Conservation (phyloP, 2,113 vertebrate genomes). For the Ochotona princeps region DNA sequence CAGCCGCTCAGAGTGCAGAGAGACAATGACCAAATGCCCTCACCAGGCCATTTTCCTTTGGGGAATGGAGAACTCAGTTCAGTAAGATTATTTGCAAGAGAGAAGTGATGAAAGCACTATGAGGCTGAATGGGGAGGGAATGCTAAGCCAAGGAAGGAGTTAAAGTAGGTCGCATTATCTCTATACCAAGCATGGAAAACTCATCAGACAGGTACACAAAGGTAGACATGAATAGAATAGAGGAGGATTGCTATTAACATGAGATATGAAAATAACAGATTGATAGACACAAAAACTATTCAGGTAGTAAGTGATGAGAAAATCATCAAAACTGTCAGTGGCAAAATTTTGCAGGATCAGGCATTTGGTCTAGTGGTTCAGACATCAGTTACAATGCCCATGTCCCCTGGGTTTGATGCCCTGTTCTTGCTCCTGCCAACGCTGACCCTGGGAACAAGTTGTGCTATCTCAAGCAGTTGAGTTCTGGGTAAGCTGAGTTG, state of each 20-base stretch:
- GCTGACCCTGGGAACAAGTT: too few species aligned
- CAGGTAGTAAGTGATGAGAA: neutral
- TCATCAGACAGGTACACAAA: neutral
- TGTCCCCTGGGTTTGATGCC: too few species aligned
- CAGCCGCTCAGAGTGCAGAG: slow-evolving; percentile 37
- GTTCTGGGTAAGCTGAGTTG: too few species aligned
- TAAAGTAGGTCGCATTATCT: neutral
- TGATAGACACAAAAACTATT: neutral
- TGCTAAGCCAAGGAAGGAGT: neutral
- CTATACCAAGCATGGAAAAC: neutral
- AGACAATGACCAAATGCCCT: slow-evolving; percentile 20
- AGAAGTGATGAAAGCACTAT: neutral
- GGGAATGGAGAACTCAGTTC: neutral
- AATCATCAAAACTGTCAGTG: neutral
- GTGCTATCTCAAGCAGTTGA: too few species aligned
- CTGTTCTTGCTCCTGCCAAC: too few species aligned
- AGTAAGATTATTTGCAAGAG: neutral
- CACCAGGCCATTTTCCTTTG: neutral
- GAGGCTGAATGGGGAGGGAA: neutral
- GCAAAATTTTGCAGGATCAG: neutral
- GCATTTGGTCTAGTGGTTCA: too few species aligned
- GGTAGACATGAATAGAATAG: neutral
- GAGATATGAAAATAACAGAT: neutral
- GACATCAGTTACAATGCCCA: too few species aligned
- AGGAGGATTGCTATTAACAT: neutral